Evolutionary conservation across 30 jellyfish, hydroid and myxozoan species (phyloP).

Genomic region (Aurelia aurita): DNA sequence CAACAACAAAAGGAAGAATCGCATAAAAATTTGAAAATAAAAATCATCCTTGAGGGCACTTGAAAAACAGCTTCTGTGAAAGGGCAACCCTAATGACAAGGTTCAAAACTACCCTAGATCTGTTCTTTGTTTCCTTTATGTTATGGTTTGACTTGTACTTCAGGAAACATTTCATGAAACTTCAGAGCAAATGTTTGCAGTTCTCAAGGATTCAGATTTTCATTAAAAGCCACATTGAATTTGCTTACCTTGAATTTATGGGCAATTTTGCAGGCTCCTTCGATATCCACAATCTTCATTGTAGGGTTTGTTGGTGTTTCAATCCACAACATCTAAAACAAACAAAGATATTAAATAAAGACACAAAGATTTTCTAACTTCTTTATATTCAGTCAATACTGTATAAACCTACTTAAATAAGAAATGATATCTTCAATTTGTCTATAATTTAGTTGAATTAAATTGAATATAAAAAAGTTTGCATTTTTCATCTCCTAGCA

Average conservation of each 20-base stretch:
- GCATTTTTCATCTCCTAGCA: not conserved
- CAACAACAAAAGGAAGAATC: too few relatives aligned
- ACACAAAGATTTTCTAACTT: not conserved
- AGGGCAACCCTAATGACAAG: too few relatives aligned
- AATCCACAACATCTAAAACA: conserved; percentile 88
- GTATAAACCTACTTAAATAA: too few relatives aligned
- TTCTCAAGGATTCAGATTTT: too few relatives aligned
- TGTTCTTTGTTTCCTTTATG: not conserved
- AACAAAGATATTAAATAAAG: not conserved
- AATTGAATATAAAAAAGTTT: not conserved
- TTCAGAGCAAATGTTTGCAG: too few relatives aligned
- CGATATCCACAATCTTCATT: conserved; percentile 97
- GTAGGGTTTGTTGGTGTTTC: conserved; percentile 99
- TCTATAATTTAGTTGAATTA: not conserved
- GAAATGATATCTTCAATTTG: not conserved
- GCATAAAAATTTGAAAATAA: too few relatives aligned
- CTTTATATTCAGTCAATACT: not conserved
- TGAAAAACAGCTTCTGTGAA: too few relatives aligned
- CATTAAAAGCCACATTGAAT: too few relatives aligned
- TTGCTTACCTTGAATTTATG: conserved; percentile 86
- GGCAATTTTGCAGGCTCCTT: conserved; percentile 89
- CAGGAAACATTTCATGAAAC: too few relatives aligned
- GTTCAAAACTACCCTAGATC: too few relatives aligned
- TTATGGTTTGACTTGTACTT: too few relatives aligned
- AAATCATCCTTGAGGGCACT: too few relatives aligned